phyloP scores from a whole-genome alignment of 53 echinoderm and acorn worm genomes.

The Echinarachnius parma region DNA sequence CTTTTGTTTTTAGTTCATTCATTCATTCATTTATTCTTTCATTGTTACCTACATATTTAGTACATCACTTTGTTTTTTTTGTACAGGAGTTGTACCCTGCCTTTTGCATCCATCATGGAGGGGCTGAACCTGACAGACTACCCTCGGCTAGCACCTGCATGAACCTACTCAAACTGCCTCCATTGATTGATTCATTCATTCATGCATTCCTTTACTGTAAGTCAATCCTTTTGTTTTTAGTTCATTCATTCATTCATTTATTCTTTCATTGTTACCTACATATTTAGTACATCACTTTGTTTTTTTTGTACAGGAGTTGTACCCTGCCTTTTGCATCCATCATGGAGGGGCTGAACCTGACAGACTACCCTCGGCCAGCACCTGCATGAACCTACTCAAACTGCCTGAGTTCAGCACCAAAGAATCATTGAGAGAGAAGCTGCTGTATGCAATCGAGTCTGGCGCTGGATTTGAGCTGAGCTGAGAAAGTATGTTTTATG shows the following conservation, averaged over 20 bases:
- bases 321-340: constrained; percentile 93
- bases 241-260: no score
- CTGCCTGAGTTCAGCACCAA: constrained; percentile 84
- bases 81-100: constrained; percentile 73
- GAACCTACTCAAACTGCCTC: constrained; percentile 90
- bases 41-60: no score
- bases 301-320: constrained; percentile 60
- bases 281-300: no score
- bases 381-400: constrained; percentile 97
- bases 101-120: constrained; percentile 81
- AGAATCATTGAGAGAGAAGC: constrained; percentile 63
- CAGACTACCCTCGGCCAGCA: constrained; percentile 89
- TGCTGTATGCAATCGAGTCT: constrained; percentile 91
- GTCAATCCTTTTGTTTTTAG: no score
- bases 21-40: no score
- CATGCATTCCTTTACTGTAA: no score
- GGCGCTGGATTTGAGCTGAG: constrained; percentile 96
- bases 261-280: no score
- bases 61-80: no score
- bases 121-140: constrained; percentile 65
- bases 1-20: no score
- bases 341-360: constrained; percentile 82
- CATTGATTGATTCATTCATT: constrained; percentile 75
- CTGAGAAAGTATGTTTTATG: no score
- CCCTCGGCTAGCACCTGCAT: constrained; percentile 89